Percentiles rank a stretch among this genome's conserved stretches.
These are phyloP conservation scores for Pentamera pediparva DNA, from an alignment of 53 echinoderm and acorn worm genomes.

Conservation along the genomic window DNA sequence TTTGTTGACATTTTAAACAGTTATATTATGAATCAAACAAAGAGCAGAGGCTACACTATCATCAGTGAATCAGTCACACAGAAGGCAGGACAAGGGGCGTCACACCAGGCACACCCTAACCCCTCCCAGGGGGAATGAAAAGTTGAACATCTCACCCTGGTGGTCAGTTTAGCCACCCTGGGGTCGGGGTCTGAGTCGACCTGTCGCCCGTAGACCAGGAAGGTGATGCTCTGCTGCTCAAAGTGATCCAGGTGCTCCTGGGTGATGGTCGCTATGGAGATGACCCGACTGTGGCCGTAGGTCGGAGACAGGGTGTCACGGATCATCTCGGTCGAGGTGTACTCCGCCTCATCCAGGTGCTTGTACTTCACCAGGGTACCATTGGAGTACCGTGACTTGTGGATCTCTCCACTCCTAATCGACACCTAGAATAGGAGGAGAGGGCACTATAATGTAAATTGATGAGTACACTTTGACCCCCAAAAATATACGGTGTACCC, in stretches of 20 bases:
- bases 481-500: no score
- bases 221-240: slow-evolving; percentile 69
- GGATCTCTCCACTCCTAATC: slow-evolving; percentile 76
- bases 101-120: background rate
- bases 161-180: slow-evolving; percentile 79
- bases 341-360: slow-evolving; percentile 58
- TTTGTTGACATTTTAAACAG: no score
- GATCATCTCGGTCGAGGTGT: slow-evolving; percentile 47
- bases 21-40: no score
- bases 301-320: slow-evolving; percentile 84
- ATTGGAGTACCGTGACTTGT: slow-evolving; percentile 95
- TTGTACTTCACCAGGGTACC: slow-evolving; percentile 80
- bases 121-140: background rate
- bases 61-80: background rate
- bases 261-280: slow-evolving; percentile 68
- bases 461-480: no score
- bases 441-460: background rate
- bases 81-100: background rate
- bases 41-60: background rate
- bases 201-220: slow-evolving; percentile 78
- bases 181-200: slow-evolving; percentile 71
- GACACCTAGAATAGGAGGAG: slow-evolving; percentile 52
- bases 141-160: slow-evolving; percentile 56
- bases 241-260: slow-evolving; percentile 77
- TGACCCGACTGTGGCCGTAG: slow-evolving; percentile 66